A percentile compares a stretch with the other conserved stretches of the same genome.
Evolutionary conservation across 1,140 invertebrate genomes (phyloP).

Genomic region (Cherax quadricarinatus): DNA sequence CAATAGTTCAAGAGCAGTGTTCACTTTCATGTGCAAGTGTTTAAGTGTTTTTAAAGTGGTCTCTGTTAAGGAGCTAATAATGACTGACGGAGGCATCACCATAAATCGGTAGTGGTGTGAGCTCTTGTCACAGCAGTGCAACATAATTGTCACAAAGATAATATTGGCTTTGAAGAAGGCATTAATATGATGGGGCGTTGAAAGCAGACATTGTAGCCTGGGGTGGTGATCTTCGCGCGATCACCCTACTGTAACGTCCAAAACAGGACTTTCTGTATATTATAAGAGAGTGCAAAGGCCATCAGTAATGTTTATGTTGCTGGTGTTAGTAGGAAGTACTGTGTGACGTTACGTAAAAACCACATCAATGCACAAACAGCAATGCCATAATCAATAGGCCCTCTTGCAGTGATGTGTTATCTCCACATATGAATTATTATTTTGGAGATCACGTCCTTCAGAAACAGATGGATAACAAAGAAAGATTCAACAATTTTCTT

Average conservation of each 20-base stretch:
- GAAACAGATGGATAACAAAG: neutral
- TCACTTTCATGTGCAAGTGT: neutral
- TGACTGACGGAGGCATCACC: neutral
- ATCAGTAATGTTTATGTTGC: neutral
- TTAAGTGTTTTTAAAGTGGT: neutral
- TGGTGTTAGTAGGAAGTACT: neutral
- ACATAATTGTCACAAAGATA: too few species aligned
- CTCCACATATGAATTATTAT: neutral
- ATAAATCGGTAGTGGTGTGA: neutral
- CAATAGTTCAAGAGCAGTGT: neutral
- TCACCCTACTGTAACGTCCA: too few species aligned
- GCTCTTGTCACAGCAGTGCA: neutral
- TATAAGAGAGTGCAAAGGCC: neutral
- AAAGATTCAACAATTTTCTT: neutral
- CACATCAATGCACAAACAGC: too few species aligned
- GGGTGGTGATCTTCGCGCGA: too few species aligned
- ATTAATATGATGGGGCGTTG: too few species aligned
- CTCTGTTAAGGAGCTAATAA: neutral
- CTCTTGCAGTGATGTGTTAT: neutral
- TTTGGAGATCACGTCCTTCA: neutral
- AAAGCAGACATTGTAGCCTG: too few species aligned
- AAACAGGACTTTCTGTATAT: too few species aligned
- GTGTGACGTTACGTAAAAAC: neutral
- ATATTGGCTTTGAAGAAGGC: neutral
- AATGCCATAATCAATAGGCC: neutral